Conservation (phyloP, 2,113 vertebrate species). For the Corythornis cristatus region DNA sequence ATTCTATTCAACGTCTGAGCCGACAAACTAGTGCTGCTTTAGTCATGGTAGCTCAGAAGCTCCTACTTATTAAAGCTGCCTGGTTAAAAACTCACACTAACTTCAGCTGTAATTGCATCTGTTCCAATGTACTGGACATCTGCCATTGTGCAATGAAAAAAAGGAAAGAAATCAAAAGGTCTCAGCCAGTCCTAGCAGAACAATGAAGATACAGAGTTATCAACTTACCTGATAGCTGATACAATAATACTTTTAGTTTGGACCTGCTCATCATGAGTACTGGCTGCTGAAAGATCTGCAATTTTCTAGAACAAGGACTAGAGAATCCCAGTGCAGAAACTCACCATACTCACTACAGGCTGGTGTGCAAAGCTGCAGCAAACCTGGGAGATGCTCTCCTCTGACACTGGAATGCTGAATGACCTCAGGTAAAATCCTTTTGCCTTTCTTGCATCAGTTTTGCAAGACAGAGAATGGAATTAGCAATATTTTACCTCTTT, state of each 20-base stretch:
- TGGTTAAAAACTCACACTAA: conserved; percentile 27
- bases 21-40: neutral
- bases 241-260: conserved; percentile 21
- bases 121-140: neutral
- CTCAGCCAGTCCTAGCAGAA: neutral
- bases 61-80: neutral
- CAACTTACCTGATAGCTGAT: conserved; percentile 27
- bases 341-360: conserved; percentile 1
- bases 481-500: neutral
- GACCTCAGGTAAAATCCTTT: neutral
- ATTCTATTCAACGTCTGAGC: neutral
- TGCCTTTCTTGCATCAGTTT: neutral
- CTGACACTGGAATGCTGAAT: neutral
- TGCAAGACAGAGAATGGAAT: neutral
- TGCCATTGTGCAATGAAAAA: neutral
- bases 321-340: conserved; percentile 19
- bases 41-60: neutral
- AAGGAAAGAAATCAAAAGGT: neutral
- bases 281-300: conserved; percentile 25
- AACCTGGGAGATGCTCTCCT: conserved; percentile 19
- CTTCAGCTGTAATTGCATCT: conserved; percentile 26
- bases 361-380: neutral
- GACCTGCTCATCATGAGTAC: conserved; percentile 1
- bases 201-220: conserved; percentile 2
- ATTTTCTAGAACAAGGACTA: conserved; percentile 32